Evolutionary conservation across 2,113 vertebrate species (phyloP), one percentile per base, ranked within the genome.

Genomic region (Cariama cristata): DNA sequence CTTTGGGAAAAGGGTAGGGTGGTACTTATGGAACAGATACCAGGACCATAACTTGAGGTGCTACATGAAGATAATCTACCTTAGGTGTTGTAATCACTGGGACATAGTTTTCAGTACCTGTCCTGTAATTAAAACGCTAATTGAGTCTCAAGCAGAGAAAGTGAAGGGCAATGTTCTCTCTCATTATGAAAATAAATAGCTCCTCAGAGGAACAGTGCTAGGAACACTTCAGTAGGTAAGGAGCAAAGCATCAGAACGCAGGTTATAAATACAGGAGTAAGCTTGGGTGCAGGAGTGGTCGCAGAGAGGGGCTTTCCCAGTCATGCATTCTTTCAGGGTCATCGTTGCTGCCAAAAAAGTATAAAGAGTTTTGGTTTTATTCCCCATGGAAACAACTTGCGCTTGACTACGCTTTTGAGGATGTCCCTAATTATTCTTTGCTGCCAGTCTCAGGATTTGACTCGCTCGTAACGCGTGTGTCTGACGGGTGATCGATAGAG

Each of bases 401-500:
- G 76, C 32, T 69, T 2, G 1, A 1, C 15, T 40, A 3, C 10
- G n/a, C 28, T 74, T 90, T 60, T 64, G 45, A 42, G 52, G 3
- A 7, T 2, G 7, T 44, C 20, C 24, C 14, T 24, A 17, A 12
- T 11, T 27, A 13, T 38, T 63, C 33, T 80, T 50, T 56, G 50
- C 12, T 52, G 24, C 63, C 2, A 3, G 56, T 22, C 40, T 26
- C 2, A 3, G 75, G 33, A 23, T 62, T 27, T 71, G 63, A 28
- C 7, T 24, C 15, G 3, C 52, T 74, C 2, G 0, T 47, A 11
- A 33, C 1, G 1, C 1, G 2, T 20, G 27, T 28, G 12, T 42
- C 35, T 69, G 66, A 16, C 1, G 9, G 5, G 58, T 27, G 47
- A 47, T 38, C 22, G 4, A 4, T 0, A 0, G 28, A 27, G 23